Base-by-base conservation (phyloP, 1,140 invertebrate genomes). In the Sinonovacula constricta region DNA sequence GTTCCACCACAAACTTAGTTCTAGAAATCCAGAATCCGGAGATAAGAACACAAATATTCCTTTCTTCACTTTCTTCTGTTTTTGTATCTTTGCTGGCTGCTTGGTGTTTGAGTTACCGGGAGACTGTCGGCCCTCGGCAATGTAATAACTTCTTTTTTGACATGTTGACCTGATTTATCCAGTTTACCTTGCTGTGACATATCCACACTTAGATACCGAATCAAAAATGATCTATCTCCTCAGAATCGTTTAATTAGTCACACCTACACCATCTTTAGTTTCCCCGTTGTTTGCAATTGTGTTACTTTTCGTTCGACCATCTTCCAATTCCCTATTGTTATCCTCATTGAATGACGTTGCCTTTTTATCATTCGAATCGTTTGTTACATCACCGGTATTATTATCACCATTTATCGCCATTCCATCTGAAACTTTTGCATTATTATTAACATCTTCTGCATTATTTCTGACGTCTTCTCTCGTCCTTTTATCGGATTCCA, bases 21-120 rank as follows among this genome's bases (percentile, higher is more conserved):
- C 89, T 14, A 88, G 26, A 80, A 87, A 90, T 7, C 89, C 88
- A 22, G 89, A 87, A 85, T 90, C 89, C n/a, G 89, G 89, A 0
- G 88, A 89, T 77, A 90, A 90, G 0, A 89, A 90, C 15, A 90
- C 80, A 79, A 88, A 90, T 22, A 90, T 89, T 24, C 82, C 81
- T 79, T 89, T 90, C 76, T 88, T 90, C n/a, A 79, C 59, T 33
- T 86, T 86, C 70, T 86, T 88, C 18, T 49, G 49, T 75, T 81
- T 85, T 26, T 54, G 28, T 14, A 39, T 33, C 22, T 62, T n/a
- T 28, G 39, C 24, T 54, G 39, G 28, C 34, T 26, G 49, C 34
- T 33, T 54, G 45, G 26, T 36, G 39, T 2, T 24, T 80, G 51
- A n/a, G n/a, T n/a, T n/a, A n/a, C 7, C 66, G 68, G 65, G 12